A percentile compares a stretch with the other conserved stretches of the same genome.
These are phyloP conservation scores for Ceyx melanurus DNA, from an alignment of 2,113 vertebrate species.

Conservation along the genomic window DNA sequence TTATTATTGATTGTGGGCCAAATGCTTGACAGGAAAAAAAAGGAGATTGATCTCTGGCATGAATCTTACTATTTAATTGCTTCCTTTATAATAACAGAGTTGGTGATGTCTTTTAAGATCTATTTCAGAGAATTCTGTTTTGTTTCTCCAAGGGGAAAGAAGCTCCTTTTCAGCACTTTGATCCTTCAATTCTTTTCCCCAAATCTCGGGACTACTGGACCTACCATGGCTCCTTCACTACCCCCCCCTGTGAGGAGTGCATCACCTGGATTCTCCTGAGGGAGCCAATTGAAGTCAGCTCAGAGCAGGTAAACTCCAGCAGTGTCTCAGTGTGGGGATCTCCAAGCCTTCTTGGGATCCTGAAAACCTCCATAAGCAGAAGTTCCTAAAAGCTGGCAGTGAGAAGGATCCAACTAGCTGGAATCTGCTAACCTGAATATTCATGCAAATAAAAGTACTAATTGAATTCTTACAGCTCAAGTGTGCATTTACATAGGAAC, in stretches of 20 bases:
- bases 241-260: slow-evolving; percentile 92
- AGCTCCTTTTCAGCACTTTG: slow-evolving; percentile 83
- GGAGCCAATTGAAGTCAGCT: slow-evolving; percentile 85
- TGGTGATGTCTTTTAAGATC: neutral
- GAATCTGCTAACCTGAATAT: neutral
- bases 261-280: slow-evolving; percentile 94
- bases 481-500: neutral
- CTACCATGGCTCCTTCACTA: slow-evolving; percentile 94
- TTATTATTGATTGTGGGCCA: neutral
- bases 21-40: neutral
- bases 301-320: slow-evolving; percentile 83
- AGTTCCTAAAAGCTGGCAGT: neutral
- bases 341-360: neutral
- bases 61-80: neutral
- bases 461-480: neutral
- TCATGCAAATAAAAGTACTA: neutral
- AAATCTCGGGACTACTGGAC: slow-evolving; percentile 90
- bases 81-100: neutral
- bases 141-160: slow-evolving; percentile 82
- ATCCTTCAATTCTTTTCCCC: slow-evolving; percentile 88
- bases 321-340: neutral
- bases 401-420: neutral
- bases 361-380: neutral
- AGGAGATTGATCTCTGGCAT: neutral
- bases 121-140: neutral